Conservation (phyloP, 2,888 invertebrate genomes). For the Rotaria socialis region DNA sequence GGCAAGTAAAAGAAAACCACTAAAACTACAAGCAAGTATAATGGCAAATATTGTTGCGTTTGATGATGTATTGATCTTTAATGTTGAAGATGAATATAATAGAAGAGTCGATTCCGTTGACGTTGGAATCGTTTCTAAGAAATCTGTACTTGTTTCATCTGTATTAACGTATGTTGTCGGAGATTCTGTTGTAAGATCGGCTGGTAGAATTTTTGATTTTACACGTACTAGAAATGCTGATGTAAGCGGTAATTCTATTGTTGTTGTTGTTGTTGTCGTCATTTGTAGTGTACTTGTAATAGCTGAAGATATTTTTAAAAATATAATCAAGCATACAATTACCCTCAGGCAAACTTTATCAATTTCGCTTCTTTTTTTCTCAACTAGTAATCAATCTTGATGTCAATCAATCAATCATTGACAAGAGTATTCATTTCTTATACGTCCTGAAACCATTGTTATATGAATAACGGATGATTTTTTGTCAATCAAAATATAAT, state of each 20-base stretch:
- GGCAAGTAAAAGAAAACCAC: background rate
- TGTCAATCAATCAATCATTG: background rate
- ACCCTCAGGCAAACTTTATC: background rate
- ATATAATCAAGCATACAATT: background rate
- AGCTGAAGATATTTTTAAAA: background rate
- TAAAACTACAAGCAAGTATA: slow-evolving; percentile 7
- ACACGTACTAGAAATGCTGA: background rate
- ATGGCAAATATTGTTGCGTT: background rate
- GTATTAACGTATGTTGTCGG: background rate
- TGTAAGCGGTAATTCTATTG: background rate
- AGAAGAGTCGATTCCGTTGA: background rate
- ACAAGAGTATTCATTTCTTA: no score
- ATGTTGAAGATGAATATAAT: slow-evolving; percentile 1
- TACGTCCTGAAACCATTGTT: no score
- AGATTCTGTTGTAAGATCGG: background rate
- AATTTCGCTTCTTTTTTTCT: no score
- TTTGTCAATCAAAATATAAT: no score
- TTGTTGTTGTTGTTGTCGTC: background rate
- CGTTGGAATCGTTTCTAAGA: background rate
- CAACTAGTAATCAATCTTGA: no score
- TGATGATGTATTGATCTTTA: background rate
- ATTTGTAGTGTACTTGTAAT: background rate
- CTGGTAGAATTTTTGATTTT: background rate
- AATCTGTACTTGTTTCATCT: background rate
- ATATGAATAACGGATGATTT: background rate